These are phyloP conservation scores for Grapholita molesta DNA, from an alignment of 1,140 invertebrate genomes.

Conservation along the genomic window DNA sequence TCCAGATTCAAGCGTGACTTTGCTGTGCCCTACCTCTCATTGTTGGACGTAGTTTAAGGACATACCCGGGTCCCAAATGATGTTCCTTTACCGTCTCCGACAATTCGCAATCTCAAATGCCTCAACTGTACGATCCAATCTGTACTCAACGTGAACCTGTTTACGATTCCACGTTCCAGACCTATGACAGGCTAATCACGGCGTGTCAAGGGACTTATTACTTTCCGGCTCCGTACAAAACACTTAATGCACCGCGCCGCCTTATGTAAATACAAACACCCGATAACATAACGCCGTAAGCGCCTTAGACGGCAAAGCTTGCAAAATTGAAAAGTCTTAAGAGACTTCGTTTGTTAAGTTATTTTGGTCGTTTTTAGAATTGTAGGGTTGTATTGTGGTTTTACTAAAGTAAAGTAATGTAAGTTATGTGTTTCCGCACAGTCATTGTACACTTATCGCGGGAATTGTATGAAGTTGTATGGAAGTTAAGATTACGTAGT, in stretches of 20 bases:
- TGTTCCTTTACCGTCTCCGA: too few species aligned
- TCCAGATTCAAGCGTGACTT: too few species aligned
- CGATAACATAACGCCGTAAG: neutral
- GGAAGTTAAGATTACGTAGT: neutral
- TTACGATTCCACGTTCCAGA: constrained; percentile 37
- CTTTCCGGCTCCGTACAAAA: constrained; percentile 38
- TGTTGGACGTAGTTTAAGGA: too few species aligned
- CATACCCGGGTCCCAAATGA: too few species aligned
- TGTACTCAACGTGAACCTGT: constrained; percentile 29
- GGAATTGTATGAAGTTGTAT: neutral
- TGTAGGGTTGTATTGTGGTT: neutral
- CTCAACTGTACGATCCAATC: constrained; percentile 19
- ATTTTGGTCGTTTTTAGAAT: neutral
- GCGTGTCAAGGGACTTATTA: constrained; percentile 39
- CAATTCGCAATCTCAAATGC: too few species aligned
- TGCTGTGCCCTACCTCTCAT: too few species aligned
- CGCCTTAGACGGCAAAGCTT: neutral
- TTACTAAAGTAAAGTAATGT: neutral
- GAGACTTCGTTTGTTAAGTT: neutral
- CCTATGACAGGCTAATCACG: constrained; percentile 52
- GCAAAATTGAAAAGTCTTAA: neutral
- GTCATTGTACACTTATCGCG: neutral
- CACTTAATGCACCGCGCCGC: constrained; percentile 31
- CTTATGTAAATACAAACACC: constrained; percentile 32
- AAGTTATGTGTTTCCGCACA: neutral